A percentile compares a stretch with the other conserved stretches of the same genome.
These are phyloP conservation scores for Palythoa grandiflora DNA, from an alignment of 92 coral and sea anemone genomes.

Conservation along the genomic window DNA sequence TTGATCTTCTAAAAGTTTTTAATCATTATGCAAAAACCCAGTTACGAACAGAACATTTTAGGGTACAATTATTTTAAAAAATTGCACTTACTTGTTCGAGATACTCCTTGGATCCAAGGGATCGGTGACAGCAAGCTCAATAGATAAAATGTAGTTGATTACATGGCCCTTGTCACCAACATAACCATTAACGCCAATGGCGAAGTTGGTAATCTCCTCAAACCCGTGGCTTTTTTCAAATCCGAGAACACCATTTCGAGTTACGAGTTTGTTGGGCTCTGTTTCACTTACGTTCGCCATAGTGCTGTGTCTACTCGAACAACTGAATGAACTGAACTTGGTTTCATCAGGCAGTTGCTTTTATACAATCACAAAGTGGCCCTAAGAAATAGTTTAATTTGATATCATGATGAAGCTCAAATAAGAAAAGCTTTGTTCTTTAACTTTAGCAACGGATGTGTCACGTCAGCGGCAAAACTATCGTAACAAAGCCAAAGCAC, in stretches of 20 bases:
- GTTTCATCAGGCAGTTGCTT: background rate
- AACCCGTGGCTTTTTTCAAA: slow-evolving; percentile 24
- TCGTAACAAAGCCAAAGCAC: too few relatives aligned
- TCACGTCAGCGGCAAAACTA: too few relatives aligned
- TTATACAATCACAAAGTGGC: too few relatives aligned
- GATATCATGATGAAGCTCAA: background rate
- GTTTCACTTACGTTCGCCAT: slow-evolving; percentile 10
- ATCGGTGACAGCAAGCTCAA: slow-evolving; percentile 22
- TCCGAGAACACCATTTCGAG: slow-evolving; percentile 28
- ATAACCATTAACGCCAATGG: slow-evolving; percentile 27
- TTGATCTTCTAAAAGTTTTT: too few relatives aligned
- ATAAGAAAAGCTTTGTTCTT: too few relatives aligned
- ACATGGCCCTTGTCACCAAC: slow-evolving; percentile 40
- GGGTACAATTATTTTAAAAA: too few relatives aligned
- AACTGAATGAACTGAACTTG: too few relatives aligned
- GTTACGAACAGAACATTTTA: too few relatives aligned
- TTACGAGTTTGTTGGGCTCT: slow-evolving; percentile 22
- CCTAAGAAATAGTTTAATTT: background rate
- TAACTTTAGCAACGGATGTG: too few relatives aligned
- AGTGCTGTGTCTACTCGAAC: background rate
- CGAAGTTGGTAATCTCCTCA: slow-evolving; percentile 26
- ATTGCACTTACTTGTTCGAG: background rate
- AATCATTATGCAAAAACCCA: too few relatives aligned
- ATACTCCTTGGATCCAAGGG: slow-evolving; percentile 8
- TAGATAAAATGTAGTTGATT: background rate